These are phyloP conservation scores for Montipora capitata DNA, from an alignment of 92 coral and sea anemone genomes.

Conservation along the genomic window DNA sequence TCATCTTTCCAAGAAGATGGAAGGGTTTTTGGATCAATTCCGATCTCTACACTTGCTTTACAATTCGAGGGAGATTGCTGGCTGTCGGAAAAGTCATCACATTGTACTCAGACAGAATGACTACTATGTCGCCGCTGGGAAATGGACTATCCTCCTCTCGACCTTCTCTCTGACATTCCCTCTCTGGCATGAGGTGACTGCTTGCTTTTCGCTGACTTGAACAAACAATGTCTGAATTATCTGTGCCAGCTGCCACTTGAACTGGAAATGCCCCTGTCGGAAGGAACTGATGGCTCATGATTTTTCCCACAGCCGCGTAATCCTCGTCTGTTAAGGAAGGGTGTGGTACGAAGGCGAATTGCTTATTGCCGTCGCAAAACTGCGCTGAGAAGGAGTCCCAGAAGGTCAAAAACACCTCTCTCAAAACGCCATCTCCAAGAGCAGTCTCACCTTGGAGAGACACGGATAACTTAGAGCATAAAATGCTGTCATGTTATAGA, in stretches of 20 bases:
- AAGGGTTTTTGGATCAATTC: too few relatives aligned
- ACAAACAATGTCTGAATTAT: not conserved
- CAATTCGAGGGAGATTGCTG: too few relatives aligned
- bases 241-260: constrained; percentile 53
- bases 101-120: too few relatives aligned
- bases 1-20: too few relatives aligned
- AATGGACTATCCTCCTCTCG: too few relatives aligned
- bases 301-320: constrained; percentile 69
- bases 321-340: constrained; percentile 48
- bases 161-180: too few relatives aligned
- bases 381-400: constrained; percentile 61
- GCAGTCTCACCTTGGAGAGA: constrained; percentile 67
- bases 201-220: too few relatives aligned
- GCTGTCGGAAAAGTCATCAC: too few relatives aligned
- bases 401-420: constrained; percentile 66
- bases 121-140: too few relatives aligned
- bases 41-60: too few relatives aligned
- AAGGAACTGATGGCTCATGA: constrained; percentile 63
- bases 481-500: constrained; percentile 52
- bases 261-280: constrained; percentile 75
- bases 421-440: constrained; percentile 67
- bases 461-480: constrained; percentile 9
- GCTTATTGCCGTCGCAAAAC: constrained; percentile 63
- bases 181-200: too few relatives aligned
- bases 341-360: constrained; percentile 18